A percentile compares a stretch with the other conserved stretches of the same genome.
These are phyloP conservation scores for Thera britannica DNA, from an alignment of 2,888 invertebrate genomes.

Conservation along the genomic window DNA sequence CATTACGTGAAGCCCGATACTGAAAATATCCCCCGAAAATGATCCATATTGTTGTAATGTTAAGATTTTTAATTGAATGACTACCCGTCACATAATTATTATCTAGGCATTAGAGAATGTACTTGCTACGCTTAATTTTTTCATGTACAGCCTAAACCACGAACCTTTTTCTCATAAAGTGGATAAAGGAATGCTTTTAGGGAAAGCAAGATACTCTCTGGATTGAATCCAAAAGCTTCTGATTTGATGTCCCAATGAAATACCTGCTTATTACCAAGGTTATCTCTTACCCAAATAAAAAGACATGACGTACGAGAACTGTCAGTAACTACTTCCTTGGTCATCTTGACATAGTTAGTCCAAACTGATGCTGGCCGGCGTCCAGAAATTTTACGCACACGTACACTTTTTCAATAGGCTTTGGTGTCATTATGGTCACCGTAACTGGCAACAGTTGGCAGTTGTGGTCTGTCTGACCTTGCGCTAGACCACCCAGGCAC, in stretches of 20 bases:
- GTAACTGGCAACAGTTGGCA: constrained; percentile 47
- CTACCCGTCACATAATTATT: no score
- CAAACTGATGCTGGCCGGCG: constrained; percentile 21
- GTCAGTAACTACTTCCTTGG: constrained; percentile 17
- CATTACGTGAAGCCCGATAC: no score
- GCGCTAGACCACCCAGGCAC: constrained; percentile 50
- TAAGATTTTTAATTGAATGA: no score
- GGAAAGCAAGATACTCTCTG: background rate
- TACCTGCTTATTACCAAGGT: constrained; percentile 17
- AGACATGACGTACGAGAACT: constrained; percentile 17
- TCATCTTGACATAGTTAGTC: constrained; percentile 34
- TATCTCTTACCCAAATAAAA: constrained; percentile 19
- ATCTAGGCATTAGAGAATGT: no score
- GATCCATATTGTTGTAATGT: no score
- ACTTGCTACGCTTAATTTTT: no score
- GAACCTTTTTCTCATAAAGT: background rate
- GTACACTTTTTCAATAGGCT: constrained; percentile 35
- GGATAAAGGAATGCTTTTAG: background rate
- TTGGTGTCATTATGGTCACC: constrained; percentile 35
- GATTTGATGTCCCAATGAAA: background rate
- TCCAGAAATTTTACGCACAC: constrained; percentile 36
- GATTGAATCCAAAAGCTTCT: constrained; percentile 11
- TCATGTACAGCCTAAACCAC: no score
- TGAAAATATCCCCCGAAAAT: no score
- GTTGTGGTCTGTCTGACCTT: constrained; percentile 54